Conservation (phyloP, 2,888 invertebrate species). For the Philereme transversata region DNA sequence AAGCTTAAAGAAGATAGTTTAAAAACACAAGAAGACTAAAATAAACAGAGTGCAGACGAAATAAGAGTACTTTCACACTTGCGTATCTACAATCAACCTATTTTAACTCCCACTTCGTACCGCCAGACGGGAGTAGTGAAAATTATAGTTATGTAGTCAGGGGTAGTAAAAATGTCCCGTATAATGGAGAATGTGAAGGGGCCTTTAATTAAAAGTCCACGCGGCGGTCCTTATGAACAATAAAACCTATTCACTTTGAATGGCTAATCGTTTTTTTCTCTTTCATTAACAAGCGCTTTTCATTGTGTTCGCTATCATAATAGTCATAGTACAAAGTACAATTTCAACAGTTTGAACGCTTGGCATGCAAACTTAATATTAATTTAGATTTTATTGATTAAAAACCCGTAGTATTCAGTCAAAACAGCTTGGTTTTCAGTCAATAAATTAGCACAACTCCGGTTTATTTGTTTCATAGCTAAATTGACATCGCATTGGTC, state of each 20-base stretch:
- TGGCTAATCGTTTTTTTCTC: slow-evolving; percentile 58
- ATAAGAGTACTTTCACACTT: slow-evolving; percentile 25
- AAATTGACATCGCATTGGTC: no score
- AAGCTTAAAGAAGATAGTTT: no score
- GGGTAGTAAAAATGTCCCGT: slow-evolving; percentile 71
- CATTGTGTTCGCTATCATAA: slow-evolving; percentile 10
- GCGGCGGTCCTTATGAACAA: slow-evolving; percentile 65
- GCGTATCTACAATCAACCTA: slow-evolving; percentile 24
- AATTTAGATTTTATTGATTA: no score
- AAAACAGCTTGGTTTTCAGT: no score
- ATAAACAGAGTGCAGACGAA: slow-evolving; percentile 10
- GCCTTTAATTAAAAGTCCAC: slow-evolving; percentile 80
- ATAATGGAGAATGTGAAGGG: slow-evolving; percentile 72
- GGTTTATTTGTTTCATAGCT: no score
- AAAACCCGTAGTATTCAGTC: no score
- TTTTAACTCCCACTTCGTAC: slow-evolving; percentile 18
- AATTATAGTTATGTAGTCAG: slow-evolving; percentile 40
- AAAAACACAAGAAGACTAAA: not conserved
- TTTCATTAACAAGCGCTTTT: slow-evolving; percentile 51
- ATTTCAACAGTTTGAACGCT: no score
- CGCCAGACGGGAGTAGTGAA: slow-evolving; percentile 15
- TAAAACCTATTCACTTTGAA: slow-evolving; percentile 68
- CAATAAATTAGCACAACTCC: no score
- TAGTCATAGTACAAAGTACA: not conserved
- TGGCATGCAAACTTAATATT: no score